A percentile compares a stretch with the other conserved stretches of the same genome.
phyloP scores from a whole-genome alignment of 2,797 vertebrate species.

The Capromys pilorides region DNA sequence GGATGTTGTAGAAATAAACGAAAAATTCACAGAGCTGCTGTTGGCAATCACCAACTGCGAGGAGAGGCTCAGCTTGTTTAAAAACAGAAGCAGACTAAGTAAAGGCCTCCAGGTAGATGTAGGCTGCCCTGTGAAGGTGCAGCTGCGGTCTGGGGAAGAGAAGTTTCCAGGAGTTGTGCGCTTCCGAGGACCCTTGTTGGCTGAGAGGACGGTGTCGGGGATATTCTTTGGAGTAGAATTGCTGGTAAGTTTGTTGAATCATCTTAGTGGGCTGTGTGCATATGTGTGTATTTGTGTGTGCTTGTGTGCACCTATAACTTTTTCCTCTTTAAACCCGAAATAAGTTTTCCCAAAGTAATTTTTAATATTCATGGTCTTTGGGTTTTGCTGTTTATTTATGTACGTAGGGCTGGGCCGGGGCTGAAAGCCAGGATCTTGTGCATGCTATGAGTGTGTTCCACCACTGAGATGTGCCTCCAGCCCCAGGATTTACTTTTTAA shows the following conservation, averaged over 20 bases:
- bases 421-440: neutral
- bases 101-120: constrained; percentile 94
- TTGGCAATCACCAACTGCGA: constrained; percentile 99
- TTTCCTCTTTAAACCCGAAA: neutral
- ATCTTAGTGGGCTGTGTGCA: neutral
- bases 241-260: constrained; percentile 90
- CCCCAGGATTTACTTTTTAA: constrained; percentile 33
- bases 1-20: constrained; percentile 94
- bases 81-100: constrained; percentile 91
- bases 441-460: neutral
- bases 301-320: neutral
- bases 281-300: neutral
- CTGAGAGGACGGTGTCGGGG: constrained; percentile 94
- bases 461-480: neutral
- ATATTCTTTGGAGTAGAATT: constrained; percentile 99
- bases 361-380: constrained; percentile 5
- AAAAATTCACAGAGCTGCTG: constrained; percentile 95
- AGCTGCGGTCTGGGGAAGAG: constrained; percentile 94
- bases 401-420: neutral
- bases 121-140: constrained; percentile 95
- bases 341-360: neutral
- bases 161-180: constrained; percentile 96
- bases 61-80: constrained; percentile 94
- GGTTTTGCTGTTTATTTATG: neutral
- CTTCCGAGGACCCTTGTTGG: constrained; percentile 95